Percentiles rank a stretch among this genome's conserved stretches.
phyloP scores from a whole-genome alignment of 2,797 vertebrate genomes.

The Poeciliopsis infans region DNA sequence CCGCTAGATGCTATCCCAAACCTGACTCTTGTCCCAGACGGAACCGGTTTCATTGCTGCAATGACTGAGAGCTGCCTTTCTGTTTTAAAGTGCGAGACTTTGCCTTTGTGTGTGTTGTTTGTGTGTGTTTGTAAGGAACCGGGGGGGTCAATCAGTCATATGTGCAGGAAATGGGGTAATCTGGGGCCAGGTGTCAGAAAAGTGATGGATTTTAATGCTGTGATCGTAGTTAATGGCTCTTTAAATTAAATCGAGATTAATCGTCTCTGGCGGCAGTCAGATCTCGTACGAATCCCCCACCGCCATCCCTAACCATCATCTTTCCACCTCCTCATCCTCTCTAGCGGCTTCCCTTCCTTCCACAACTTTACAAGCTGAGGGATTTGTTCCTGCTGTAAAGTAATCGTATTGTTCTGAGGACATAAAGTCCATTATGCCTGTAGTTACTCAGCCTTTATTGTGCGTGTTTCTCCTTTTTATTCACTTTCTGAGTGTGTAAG shows the following conservation, averaged over 20 bases:
- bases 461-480: constrained; percentile 34
- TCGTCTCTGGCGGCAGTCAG: constrained; percentile 70
- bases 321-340: constrained; percentile 53
- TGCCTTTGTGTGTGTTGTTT: constrained; percentile 12
- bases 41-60: constrained; percentile 23
- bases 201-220: constrained; percentile 83
- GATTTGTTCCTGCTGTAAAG: constrained; percentile 2
- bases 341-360: constrained; percentile 45
- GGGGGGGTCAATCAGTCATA: constrained; percentile 78
- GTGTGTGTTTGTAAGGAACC: constrained; percentile 58
- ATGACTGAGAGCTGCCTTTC: background rate
- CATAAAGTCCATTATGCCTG: constrained; percentile 6
- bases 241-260: constrained; percentile 84
- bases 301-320: constrained; percentile 45
- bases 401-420: constrained; percentile 3
- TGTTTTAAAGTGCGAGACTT: background rate
- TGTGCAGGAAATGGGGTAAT: constrained; percentile 78
- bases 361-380: constrained; percentile 45
- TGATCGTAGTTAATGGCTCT: constrained; percentile 84
- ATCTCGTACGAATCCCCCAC: constrained; percentile 32
- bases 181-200: constrained; percentile 78
- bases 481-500: constrained; percentile 2
- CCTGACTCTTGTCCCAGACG: constrained; percentile 23
- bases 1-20: constrained; percentile 31
- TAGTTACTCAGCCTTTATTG: constrained; percentile 5